Conservation (phyloP, 2,888 invertebrate genomes). For the Latheticus oryzae region DNA sequence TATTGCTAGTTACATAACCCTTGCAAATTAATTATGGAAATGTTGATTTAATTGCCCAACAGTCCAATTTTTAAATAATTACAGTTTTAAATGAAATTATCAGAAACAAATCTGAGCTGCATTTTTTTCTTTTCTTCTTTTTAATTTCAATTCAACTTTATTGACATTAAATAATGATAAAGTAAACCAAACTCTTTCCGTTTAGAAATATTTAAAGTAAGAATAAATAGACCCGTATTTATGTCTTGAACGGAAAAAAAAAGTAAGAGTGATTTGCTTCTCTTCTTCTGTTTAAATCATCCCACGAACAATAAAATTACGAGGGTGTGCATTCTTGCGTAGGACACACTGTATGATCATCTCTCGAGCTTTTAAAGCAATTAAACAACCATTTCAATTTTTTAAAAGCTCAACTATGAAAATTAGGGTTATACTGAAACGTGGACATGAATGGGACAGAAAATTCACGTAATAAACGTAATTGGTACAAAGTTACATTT, state of each 20-base stretch:
- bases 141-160: too few species aligned
- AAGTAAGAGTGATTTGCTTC: background rate
- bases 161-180: too few species aligned
- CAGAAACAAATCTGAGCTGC: constrained; percentile 11
- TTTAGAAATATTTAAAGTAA: too few species aligned
- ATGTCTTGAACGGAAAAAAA: background rate
- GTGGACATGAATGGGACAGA: constrained; percentile 9
- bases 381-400: constrained; percentile 18
- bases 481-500: constrained; percentile 12
- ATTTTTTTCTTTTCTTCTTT: constrained; percentile 11
- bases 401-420: constrained; percentile 9
- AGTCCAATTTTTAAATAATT: constrained; percentile 20
- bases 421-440: constrained; percentile 11
- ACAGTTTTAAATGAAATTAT: constrained; percentile 22
- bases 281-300: background rate
- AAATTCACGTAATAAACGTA: constrained; percentile 10
- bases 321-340: constrained; percentile 13
- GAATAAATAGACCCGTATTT: too few species aligned
- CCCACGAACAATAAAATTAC: constrained; percentile 11
- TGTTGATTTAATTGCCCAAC: constrained; percentile 25
- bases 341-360: constrained; percentile 18
- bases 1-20: too few species aligned
- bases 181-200: too few species aligned
- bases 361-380: constrained; percentile 6
- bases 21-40: constrained; percentile 34